Conservation (phyloP, 2,888 invertebrate species). For the Spodoptera picta region DNA sequence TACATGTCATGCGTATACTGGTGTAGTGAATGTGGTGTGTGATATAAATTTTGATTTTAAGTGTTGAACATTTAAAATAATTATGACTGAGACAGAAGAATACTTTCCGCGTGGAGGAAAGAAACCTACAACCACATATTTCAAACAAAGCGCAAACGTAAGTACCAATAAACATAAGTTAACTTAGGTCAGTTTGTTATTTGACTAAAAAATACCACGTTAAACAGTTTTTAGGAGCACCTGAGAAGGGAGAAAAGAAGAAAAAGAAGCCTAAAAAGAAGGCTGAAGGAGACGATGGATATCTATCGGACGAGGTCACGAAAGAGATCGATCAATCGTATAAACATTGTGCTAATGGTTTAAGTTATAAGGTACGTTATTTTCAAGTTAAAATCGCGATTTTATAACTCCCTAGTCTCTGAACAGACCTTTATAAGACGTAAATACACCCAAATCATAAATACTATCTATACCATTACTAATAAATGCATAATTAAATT, state of each 20-base stretch:
- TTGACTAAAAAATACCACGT: conserved; percentile 5
- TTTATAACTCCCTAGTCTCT: too few relatives aligned
- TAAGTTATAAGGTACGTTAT: conserved; percentile 73
- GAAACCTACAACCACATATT: conserved; percentile 80
- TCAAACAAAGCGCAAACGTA: conserved; percentile 82
- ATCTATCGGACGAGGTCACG: conserved; percentile 78
- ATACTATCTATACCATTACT: too few relatives aligned
- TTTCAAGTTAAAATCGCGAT: neutral
- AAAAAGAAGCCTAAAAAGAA: conserved; percentile 77
- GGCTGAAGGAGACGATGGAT: conserved; percentile 80
- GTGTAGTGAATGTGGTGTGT: conserved; percentile 13
- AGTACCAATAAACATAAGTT: conserved; percentile 46
- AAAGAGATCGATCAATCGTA: conserved; percentile 72
- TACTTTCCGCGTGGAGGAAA: conserved; percentile 89
- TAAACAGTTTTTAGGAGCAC: conserved; percentile 78
- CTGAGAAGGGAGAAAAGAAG: conserved; percentile 80
- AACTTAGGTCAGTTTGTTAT: neutral
- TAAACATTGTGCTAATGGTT: conserved; percentile 75
- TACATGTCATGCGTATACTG: conserved; percentile 62
- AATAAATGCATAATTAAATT: too few relatives aligned
- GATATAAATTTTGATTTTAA: conserved; percentile 27
- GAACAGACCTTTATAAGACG: too few relatives aligned
- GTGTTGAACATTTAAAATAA: conserved; percentile 31
- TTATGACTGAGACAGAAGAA: conserved; percentile 83
- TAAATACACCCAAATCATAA: too few relatives aligned